Evolutionary conservation across 2,113 vertebrate genomes (phyloP), one percentile per base, ranked within the genome.

Genomic region (Ammospiza caudacuta): DNA sequence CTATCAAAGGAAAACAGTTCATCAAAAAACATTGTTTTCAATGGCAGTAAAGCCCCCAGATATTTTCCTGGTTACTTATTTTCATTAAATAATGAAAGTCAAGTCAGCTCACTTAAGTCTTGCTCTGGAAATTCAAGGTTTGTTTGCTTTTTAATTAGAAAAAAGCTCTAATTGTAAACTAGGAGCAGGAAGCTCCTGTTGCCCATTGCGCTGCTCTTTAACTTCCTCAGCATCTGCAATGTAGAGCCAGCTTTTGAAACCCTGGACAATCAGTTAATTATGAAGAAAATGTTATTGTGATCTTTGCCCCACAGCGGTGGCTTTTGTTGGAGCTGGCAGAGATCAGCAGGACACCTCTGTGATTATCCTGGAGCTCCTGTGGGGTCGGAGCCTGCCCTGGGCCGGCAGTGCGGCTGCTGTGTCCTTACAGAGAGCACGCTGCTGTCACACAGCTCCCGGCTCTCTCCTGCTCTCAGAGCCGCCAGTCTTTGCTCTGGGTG

Each of bases 401-500:
- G 21, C 52, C n/a, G 67, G 18, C 9, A 4, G 1, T 25, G 76
- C 4, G 58, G 5, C n/a, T 29, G 64, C 11, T 23, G 9, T 33
- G 24, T 3, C 15, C 10, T 15, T 12, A 2, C 4, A 37, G 49
- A 2, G 21, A 44, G 44, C 27, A 4, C 33, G 2, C 27, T 2
- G 4, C 69, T 46, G 31, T 11, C 47, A 41, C 29, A 5, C 51
- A 67, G 9, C 1, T 66, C 31, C 75, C n/a, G 51, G 11, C 3
- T 57, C 43, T 0, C 39, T 31, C 37, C 23, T 25, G 55, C 80
- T 3, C 61, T 25, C 72, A 22, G 31, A 2, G 27, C 7, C 51
- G 37, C 7, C 1, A 5, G 0, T 9, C 5, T 12, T 24, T 67
- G 21, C 44, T 17, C 12, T 18, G 44, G 61, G 3, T 11, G 52